These are phyloP conservation scores for Mixornis gularis DNA, from an alignment of 2,113 vertebrate species.

Conservation along the genomic window DNA sequence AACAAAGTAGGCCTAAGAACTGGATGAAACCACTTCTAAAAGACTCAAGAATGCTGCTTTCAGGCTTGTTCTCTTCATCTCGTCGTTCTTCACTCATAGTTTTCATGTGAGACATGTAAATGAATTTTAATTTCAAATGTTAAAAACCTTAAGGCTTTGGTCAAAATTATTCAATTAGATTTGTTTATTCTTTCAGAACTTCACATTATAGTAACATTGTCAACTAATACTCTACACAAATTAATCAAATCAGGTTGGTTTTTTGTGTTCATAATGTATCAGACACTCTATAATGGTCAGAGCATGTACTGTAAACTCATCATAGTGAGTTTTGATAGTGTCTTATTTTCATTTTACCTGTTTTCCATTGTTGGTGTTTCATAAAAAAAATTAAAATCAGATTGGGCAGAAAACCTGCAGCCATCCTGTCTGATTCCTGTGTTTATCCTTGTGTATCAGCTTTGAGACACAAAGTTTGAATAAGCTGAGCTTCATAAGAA, in stretches of 20 bases:
- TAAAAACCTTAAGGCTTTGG: neutral
- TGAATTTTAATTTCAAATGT: neutral
- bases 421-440: neutral
- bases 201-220: neutral
- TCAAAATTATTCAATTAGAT: neutral
- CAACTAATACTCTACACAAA: neutral
- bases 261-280: neutral
- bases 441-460: neutral
- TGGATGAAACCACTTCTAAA: neutral
- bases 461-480: neutral
- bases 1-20: neutral
- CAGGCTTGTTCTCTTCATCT: neutral
- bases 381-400: neutral
- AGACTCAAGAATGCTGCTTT: slow-evolving; percentile 20
- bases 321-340: neutral
- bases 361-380: neutral
- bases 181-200: neutral
- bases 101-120: neutral
- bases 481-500: neutral
- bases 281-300: neutral
- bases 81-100: neutral
- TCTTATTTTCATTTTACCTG: neutral
- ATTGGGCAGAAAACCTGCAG: neutral
- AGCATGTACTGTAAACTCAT: neutral
- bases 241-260: neutral